Base-by-base conservation (phyloP, 2,888 invertebrate species). In the Resseliella maxima region DNA sequence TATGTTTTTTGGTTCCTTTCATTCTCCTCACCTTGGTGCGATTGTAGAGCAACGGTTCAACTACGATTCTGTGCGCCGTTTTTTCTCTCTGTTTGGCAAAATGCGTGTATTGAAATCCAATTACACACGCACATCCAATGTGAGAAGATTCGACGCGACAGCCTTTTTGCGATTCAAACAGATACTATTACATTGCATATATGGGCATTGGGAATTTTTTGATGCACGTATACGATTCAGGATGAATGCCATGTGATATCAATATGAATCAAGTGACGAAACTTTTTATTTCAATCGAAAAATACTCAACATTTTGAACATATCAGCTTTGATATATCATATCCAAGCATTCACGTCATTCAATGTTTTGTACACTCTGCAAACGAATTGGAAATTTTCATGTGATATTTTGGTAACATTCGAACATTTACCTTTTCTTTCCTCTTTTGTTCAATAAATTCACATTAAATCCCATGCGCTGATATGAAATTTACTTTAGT, bases 121-220 rank as follows among this genome's bases (percentile, higher is more conserved):
- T 72, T 72, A 72, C 72, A 72, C 72, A 72, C 72, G 72, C 72
- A 72, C 31, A n/a, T n/a, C 31, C 15, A 72, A 72, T 31, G 72
- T 72, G 72, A 72, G 3, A 15, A 3, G 72, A 72, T 72, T 72
- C 31, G 72, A 72, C 72, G 35, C 72, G 72, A 72, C 31, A 72
- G 72, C 72, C n/a, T 31, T 18, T 72, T 72, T 72, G 27, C 35
- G 31, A 31, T 15, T 15, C 27, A 72, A 72, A 15, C 0, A 35
- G 0, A 72, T 35, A 12, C 15, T 35, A 31, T 35, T 35, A n/a
- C 10, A 72, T 31, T 12, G 15, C 31, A 24, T 59, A 59, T 59
- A 3, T 59, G n/a, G 59, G 24, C 27, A 59, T 24, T 59, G 46
- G 46, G 46, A 50, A 50, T 50, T 5, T 41, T 5, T 41, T 41